Evolutionary conservation across 1,140 invertebrate species (phyloP).

Genomic region (Hirudo medicinalis): DNA sequence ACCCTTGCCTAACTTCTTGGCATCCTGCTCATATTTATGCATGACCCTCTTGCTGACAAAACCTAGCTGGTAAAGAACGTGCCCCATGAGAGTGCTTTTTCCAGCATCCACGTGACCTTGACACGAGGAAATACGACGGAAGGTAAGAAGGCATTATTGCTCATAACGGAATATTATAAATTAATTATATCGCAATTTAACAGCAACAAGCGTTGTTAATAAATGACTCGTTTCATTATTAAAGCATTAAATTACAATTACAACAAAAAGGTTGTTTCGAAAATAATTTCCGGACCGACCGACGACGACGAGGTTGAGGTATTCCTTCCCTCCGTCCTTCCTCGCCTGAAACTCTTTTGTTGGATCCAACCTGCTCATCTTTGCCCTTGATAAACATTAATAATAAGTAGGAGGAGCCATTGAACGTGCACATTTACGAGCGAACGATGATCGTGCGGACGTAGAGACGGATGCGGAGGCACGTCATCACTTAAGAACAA

Average conservation of each 20-base stretch:
- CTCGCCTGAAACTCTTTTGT: slow-evolving; percentile 55
- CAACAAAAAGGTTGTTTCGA: no score
- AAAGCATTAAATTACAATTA: no score
- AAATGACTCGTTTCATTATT: no score
- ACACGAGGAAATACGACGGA: background rate
- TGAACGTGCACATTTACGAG: background rate
- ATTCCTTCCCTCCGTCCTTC: slow-evolving; percentile 60
- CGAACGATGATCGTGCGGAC: no score
- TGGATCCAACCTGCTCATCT: slow-evolving; percentile 40
- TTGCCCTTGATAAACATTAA: slow-evolving; percentile 32
- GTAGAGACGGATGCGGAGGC: no score
- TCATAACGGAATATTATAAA: no score
- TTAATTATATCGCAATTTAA: no score
- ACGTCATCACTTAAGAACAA: no score
- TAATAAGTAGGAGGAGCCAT: background rate
- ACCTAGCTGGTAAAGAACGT: slow-evolving; percentile 71
- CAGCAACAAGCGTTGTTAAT: no score
- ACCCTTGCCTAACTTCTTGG: slow-evolving; percentile 90
- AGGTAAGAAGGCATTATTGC: no score
- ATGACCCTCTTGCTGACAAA: slow-evolving; percentile 77
- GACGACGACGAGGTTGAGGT: slow-evolving; percentile 85
- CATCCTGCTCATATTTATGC: slow-evolving; percentile 96
- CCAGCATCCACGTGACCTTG: slow-evolving; percentile 95
- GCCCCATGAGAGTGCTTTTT: slow-evolving; percentile 93
- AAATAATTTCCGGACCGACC: slow-evolving; percentile 28